Conservation (phyloP, 2,113 vertebrate species). For the Aplodontia rufa region DNA sequence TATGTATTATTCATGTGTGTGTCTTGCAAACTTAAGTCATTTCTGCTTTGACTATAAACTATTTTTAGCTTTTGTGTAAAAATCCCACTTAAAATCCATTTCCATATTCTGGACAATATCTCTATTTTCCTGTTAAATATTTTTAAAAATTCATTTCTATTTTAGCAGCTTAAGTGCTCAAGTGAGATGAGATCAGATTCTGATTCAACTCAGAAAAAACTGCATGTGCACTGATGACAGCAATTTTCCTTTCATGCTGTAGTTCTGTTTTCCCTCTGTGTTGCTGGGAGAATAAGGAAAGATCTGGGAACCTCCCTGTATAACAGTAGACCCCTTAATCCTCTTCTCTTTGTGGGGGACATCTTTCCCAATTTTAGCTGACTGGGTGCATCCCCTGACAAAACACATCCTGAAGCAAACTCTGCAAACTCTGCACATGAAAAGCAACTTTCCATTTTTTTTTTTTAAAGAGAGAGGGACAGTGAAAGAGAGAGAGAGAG, state of each 20-base stretch:
- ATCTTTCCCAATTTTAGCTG: not conserved
- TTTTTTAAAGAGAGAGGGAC: too few relatives aligned
- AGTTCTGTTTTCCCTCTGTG: not conserved
- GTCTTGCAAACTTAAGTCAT: not conserved
- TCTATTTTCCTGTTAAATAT: not conserved
- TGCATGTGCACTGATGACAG: not conserved
- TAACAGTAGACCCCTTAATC: not conserved
- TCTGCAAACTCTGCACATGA: not conserved
- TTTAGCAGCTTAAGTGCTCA: not conserved
- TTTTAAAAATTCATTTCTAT: not conserved
- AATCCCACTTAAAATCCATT: slow-evolving; percentile 25
- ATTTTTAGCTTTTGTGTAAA: slow-evolving; percentile 19
- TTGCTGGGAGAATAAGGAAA: not conserved
- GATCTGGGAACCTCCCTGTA: not conserved
- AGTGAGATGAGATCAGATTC: not conserved
- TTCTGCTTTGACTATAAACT: slow-evolving; percentile 36
- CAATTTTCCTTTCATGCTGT: not conserved
- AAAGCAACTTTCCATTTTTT: not conserved
- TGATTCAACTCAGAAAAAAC: not conserved
- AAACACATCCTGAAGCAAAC: not conserved
- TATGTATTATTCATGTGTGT: not conserved
- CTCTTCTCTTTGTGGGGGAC: not conserved
- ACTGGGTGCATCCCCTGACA: not conserved
- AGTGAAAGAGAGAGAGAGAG: too few relatives aligned
- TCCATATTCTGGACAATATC: not conserved